These are phyloP conservation scores for Eudyptes chrysolophus DNA, from an alignment of 2,113 vertebrate genomes.

Conservation along the genomic window DNA sequence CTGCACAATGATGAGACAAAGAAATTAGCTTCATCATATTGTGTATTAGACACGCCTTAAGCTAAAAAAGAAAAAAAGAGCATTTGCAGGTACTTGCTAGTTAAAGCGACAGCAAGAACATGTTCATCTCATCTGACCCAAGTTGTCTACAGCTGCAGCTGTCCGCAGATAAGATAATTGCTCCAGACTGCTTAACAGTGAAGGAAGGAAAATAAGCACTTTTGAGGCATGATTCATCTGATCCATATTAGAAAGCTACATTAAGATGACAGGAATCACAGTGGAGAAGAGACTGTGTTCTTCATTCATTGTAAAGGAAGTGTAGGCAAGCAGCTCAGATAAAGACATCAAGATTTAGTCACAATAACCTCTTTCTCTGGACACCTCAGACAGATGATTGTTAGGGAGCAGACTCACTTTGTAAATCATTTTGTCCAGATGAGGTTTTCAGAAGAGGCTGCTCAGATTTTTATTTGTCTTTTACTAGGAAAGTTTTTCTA, in stretches of 20 bases:
- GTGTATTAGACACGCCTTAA: background rate
- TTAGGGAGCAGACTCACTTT: background rate
- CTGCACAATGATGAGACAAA: background rate
- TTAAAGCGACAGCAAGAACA: background rate
- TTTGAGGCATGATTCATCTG: background rate
- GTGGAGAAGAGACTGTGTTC: background rate
- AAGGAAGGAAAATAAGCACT: background rate
- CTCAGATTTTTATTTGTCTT: background rate
- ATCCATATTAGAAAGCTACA: background rate
- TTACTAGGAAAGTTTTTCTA: background rate
- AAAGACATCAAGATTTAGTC: background rate
- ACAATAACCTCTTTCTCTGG: background rate
- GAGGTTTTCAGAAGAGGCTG: background rate
- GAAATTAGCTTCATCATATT: background rate
- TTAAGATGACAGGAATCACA: background rate
- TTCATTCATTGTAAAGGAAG: background rate
- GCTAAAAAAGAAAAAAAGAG: background rate
- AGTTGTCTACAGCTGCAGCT: background rate
- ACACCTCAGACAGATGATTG: background rate
- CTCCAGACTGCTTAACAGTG: background rate
- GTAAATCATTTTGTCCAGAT: background rate
- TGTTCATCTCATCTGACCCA: background rate
- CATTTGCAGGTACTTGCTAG: background rate
- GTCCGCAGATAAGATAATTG: background rate
- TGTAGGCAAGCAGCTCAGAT: background rate